Conservation (phyloP, 1,140 invertebrate species). For the Drosophila lacertosa region DNA sequence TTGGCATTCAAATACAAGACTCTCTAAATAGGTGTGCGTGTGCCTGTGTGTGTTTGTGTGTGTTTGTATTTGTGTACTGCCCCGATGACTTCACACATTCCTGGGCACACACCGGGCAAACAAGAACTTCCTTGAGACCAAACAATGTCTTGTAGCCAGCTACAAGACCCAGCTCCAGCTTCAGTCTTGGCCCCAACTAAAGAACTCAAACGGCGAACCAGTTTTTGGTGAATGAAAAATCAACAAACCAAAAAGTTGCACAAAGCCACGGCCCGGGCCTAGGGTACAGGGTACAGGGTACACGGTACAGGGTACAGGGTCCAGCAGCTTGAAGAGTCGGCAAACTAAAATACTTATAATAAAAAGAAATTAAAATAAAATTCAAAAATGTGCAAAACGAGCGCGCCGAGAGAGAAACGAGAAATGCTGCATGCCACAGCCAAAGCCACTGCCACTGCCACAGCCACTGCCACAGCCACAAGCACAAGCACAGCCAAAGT, state of each 20-base stretch:
- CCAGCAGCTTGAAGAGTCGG: constrained; percentile 11
- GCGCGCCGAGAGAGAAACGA: constrained; percentile 51
- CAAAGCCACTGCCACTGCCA: constrained; percentile 14
- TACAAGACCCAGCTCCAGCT: constrained; percentile 1
- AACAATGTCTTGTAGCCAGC: constrained; percentile 36
- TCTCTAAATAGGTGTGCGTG: no score
- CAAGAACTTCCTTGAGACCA: constrained; percentile 53
- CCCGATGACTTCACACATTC: constrained; percentile 81
- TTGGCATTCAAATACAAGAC: constrained; percentile 66
- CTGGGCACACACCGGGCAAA: constrained; percentile 47
- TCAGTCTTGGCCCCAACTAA: constrained; percentile 35
- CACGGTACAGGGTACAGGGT: background rate
- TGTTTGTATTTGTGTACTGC: constrained; percentile 18
- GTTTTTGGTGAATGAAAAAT: constrained; percentile 83
- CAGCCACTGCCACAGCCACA: constrained; percentile 4
- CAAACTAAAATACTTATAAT: constrained; percentile 75
- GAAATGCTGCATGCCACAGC: constrained; percentile 74
- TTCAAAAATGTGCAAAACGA: constrained; percentile 82
- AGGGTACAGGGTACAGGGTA: constrained; percentile 16
- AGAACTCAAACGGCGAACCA: constrained; percentile 76
- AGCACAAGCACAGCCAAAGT: constrained; percentile 20
- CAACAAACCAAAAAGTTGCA: constrained; percentile 74
- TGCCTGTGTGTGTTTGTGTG: constrained; percentile 13
- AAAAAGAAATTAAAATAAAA: constrained; percentile 83
- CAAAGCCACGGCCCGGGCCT: constrained; percentile 38